phyloP scores from a whole-genome alignment of 2,888 invertebrate genomes.

The Caradrina clavipalpis region DNA sequence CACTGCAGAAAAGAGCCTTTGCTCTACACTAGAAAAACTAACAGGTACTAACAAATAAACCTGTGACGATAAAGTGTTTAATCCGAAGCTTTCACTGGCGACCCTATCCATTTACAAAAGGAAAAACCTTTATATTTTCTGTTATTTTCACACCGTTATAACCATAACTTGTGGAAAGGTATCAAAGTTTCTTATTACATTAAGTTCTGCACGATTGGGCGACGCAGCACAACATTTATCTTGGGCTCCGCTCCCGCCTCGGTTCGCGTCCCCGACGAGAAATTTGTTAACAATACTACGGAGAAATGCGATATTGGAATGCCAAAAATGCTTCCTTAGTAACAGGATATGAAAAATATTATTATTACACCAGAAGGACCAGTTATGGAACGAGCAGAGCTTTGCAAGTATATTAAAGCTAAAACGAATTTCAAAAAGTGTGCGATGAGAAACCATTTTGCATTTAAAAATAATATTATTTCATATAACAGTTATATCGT shows the following conservation, averaged over 20 bases:
- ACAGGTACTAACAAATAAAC: background rate
- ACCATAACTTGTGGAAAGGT: slow-evolving; percentile 44
- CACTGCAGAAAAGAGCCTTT: background rate
- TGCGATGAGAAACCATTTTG: background rate
- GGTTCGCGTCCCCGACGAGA: slow-evolving; percentile 26
- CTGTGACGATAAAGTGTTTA: slow-evolving; percentile 28
- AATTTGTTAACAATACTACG: slow-evolving; percentile 61
- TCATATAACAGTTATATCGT: too few relatives aligned
- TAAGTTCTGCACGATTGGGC: slow-evolving; percentile 63
- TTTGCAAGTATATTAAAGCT: background rate
- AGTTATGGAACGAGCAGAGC: background rate
- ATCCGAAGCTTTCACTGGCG: slow-evolving; percentile 19
- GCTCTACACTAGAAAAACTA: slow-evolving; percentile 2
- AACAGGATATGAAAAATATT: slow-evolving; percentile 10
- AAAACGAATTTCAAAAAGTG: background rate
- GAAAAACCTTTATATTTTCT: slow-evolving; percentile 42
- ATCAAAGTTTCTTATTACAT: slow-evolving; percentile 61
- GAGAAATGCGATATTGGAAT: slow-evolving; percentile 57
- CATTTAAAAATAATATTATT: background rate
- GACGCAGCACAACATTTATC: slow-evolving; percentile 54
- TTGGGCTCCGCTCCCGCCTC: slow-evolving; percentile 19
- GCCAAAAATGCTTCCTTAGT: slow-evolving; percentile 37
- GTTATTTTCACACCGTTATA: slow-evolving; percentile 45
- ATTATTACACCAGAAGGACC: slow-evolving; percentile 23
- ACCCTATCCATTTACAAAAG: slow-evolving; percentile 35